A percentile compares a stretch with the other conserved stretches of the same genome.
These are phyloP conservation scores for Andrena chrysosceles DNA, from an alignment of 2,888 invertebrate species.

Conservation along the genomic window DNA sequence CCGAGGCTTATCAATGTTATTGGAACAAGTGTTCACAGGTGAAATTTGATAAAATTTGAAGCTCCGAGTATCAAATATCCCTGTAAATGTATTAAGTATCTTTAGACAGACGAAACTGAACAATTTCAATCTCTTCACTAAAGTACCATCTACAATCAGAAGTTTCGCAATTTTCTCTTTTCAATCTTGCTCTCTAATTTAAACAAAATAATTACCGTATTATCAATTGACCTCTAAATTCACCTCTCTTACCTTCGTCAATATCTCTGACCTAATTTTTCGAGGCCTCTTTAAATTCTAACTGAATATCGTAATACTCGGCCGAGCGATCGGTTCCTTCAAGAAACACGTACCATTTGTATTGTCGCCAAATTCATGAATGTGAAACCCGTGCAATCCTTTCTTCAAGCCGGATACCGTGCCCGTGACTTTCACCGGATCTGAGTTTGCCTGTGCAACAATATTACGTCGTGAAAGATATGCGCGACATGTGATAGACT, in stretches of 20 bases:
- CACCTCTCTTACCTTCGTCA: neutral
- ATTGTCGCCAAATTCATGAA: conserved; percentile 98
- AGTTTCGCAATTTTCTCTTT: neutral
- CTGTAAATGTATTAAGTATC: neutral
- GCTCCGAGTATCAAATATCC: no score
- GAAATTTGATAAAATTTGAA: no score
- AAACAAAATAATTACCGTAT: neutral
- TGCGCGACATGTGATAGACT: conserved; percentile 23
- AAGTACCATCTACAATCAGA: neutral
- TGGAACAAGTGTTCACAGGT: no score
- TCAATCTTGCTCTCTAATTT: neutral
- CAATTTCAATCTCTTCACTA: neutral
- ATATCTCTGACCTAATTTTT: neutral
- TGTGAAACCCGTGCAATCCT: conserved; percentile 95
- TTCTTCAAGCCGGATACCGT: conserved; percentile 91
- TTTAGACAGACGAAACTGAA: neutral
- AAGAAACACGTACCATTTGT: conserved; percentile 89
- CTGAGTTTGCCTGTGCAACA: conserved; percentile 86
- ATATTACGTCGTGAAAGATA: conserved; percentile 68
- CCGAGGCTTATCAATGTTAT: no score
- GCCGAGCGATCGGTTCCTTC: neutral
- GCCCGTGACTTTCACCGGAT: conserved; percentile 92
- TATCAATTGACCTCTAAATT: conserved; percentile 28
- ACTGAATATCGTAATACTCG: neutral
- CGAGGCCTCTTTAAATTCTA: no score